phyloP scores from a whole-genome alignment of 2,888 invertebrate genomes.

The Syrphus vitripennis region DNA sequence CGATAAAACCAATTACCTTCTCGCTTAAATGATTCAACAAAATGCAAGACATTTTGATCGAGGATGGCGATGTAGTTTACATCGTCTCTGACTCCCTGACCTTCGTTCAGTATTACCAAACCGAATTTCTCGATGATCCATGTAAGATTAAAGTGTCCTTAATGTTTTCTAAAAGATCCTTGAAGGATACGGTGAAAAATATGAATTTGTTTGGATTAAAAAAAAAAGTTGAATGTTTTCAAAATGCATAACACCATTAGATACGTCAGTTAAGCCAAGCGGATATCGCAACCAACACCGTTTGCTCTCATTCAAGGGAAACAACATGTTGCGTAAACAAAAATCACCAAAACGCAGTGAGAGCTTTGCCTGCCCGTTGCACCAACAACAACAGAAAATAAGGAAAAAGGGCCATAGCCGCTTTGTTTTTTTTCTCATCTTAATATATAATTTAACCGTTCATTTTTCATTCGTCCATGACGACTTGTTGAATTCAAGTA shows the following conservation, averaged over 20 bases:
- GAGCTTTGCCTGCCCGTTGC: slow-evolving; percentile 12
- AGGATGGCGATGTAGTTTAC: slow-evolving; percentile 37
- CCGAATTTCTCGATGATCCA: slow-evolving; percentile 25
- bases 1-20: neutral
- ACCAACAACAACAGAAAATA: neutral
- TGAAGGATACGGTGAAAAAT: neutral
- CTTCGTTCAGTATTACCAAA: slow-evolving; percentile 37
- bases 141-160: slow-evolving; percentile 30
- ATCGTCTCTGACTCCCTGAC: slow-evolving; percentile 44
- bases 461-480: slow-evolving; percentile 44
- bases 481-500: slow-evolving; percentile 19
- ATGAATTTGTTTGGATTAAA: slow-evolving; percentile 14
- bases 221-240: neutral
- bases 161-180: neutral
- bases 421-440: slow-evolving; percentile 3
- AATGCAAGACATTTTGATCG: slow-evolving; percentile 47
- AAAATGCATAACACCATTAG: slow-evolving; percentile 27
- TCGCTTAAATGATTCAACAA: slow-evolving; percentile 33
- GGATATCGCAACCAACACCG: slow-evolving; percentile 65
- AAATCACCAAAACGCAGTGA: slow-evolving; percentile 21
- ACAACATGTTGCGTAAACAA: slow-evolving; percentile 71
- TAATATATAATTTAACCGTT: slow-evolving; percentile 48
- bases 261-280: slow-evolving; percentile 59
- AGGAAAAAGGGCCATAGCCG: neutral
- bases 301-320: slow-evolving; percentile 23